Evolutionary conservation across 2,888 invertebrate species (phyloP).

Genomic region (Pimpla rufipes): DNA sequence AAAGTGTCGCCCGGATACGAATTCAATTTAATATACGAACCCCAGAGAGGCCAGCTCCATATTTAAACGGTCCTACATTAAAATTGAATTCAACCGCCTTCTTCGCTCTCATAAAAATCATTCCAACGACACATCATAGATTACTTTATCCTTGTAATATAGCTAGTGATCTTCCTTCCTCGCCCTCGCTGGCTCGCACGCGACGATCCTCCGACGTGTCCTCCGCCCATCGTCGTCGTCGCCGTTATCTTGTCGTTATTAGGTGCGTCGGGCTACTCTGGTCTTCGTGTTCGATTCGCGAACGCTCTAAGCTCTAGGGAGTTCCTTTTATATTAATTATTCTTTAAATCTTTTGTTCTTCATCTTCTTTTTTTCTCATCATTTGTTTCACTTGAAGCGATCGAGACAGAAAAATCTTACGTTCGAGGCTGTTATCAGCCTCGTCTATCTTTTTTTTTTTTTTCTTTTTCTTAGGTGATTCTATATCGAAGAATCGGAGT

Average conservation of each 20-base stretch:
- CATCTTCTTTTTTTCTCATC: not conserved
- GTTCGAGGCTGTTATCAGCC: constrained; percentile 35
- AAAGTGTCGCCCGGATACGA: constrained; percentile 29
- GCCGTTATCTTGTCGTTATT: constrained; percentile 38
- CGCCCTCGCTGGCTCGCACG: constrained; percentile 9
- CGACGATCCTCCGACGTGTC: constrained; percentile 11
- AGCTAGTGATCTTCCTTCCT: constrained; percentile 12
- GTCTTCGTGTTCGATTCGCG: constrained; percentile 50
- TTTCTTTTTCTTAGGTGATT: constrained; percentile 44
- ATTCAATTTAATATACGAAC: constrained; percentile 57
- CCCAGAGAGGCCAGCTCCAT: constrained; percentile 69
- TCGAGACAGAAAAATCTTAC: constrained; percentile 62
- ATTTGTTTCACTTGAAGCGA: constrained; percentile 41
- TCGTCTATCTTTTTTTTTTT: constrained; percentile 44
- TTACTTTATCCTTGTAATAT: constrained; percentile 34
- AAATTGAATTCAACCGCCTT: constrained; percentile 53
- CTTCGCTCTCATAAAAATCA: constrained; percentile 53
- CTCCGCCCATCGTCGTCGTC: constrained; percentile 13
- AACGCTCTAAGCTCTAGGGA: constrained; percentile 57
- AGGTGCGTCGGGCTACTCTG: constrained; percentile 53
- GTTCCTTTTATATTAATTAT: constrained; percentile 29
- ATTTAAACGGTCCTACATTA: constrained; percentile 49
- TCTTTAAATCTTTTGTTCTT: constrained; percentile 35
- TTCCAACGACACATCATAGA: constrained; percentile 35
- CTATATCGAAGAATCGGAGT: constrained; percentile 65